Conservation (phyloP, 2,113 vertebrate species). For the Puma concolor region DNA sequence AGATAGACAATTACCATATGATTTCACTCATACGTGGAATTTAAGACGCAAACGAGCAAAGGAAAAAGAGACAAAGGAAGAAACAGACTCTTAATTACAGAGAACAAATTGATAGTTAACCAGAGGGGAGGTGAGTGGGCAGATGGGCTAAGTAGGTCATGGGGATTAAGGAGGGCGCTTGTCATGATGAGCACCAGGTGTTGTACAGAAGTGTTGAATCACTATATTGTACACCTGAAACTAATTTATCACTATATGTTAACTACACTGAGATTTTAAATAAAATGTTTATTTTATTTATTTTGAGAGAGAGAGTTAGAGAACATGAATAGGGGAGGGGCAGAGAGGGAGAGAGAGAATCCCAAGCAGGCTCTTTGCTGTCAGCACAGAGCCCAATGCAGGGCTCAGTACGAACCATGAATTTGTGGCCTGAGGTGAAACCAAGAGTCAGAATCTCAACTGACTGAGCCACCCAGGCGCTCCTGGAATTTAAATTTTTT, state of each 20-base stretch:
- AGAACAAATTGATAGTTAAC: not conserved
- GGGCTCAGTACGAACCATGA: too few relatives aligned
- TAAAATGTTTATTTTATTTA: not conserved
- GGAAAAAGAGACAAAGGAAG: not conserved
- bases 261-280: not conserved
- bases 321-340: too few relatives aligned
- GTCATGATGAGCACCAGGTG: not conserved
- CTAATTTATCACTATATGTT: not conserved
- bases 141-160: not conserved
- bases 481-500: too few relatives aligned
- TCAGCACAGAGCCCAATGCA: too few relatives aligned
- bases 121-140: not conserved
- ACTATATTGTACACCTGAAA: not conserved
- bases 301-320: too few relatives aligned
- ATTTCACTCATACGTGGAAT: not conserved
- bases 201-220: not conserved
- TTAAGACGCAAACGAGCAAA: not conserved
- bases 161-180: not conserved
- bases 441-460: too few relatives aligned
- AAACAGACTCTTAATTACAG: not conserved
- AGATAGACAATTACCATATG: not conserved
- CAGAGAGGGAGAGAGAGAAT: too few relatives aligned
- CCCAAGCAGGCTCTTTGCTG: too few relatives aligned
- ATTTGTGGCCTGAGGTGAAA: too few relatives aligned
- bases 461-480: too few relatives aligned